Base-by-base conservation (phyloP, 2,888 invertebrate genomes). In the Epsilonema sp. region DNA sequence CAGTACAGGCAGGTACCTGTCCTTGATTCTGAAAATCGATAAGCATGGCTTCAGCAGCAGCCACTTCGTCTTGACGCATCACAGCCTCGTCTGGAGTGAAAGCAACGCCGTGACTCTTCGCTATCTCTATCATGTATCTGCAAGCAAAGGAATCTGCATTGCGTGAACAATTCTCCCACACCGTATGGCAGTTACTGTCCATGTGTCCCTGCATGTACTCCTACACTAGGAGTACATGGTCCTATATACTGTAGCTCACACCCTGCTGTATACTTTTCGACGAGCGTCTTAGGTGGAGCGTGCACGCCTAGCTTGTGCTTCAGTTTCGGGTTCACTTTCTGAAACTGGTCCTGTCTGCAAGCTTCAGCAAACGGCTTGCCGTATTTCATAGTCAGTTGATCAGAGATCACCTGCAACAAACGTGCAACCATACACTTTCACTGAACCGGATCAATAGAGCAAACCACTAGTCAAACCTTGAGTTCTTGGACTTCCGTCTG, bases 181-280 rank as follows among this genome's bases (percentile, higher is more conserved):
- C n/a, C n/a, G n/a, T n/a, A n/a, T n/a, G n/a, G n/a, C n/a, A n/a
- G n/a, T n/a, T n/a, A n/a, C n/a, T n/a, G n/a, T n/a, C n/a, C n/a
- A n/a, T n/a, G n/a, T n/a, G n/a, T n/a, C n/a, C n/a, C n/a, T n/a
- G n/a, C n/a, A n/a, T n/a, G n/a, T n/a, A n/a, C n/a, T n/a, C n/a
- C n/a, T n/a, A n/a, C n/a, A n/a, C n/a, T n/a, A n/a, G n/a, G n/a
- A n/a, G n/a, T n/a, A n/a, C n/a, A n/a, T n/a, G n/a, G n/a, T n/a
- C n/a, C n/a, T n/a, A n/a, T n/a, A n/a, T n/a, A n/a, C n/a, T n/a
- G n/a, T n/a, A n/a, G n/a, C n/a, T n/a, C n/a, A n/a, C n/a, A n/a
- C n/a, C n/a, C n/a, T n/a, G n/a, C n/a, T n/a, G n/a, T n/a, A n/a
- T 48, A 86, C 63, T 82, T 83, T 65, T 97, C 97, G 5, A 97